A percentile compares a stretch with the other conserved stretches of the same genome.
Evolutionary conservation across 2,113 vertebrate species (phyloP).

Genomic region (Brachyhypopomus occidentalis): DNA sequence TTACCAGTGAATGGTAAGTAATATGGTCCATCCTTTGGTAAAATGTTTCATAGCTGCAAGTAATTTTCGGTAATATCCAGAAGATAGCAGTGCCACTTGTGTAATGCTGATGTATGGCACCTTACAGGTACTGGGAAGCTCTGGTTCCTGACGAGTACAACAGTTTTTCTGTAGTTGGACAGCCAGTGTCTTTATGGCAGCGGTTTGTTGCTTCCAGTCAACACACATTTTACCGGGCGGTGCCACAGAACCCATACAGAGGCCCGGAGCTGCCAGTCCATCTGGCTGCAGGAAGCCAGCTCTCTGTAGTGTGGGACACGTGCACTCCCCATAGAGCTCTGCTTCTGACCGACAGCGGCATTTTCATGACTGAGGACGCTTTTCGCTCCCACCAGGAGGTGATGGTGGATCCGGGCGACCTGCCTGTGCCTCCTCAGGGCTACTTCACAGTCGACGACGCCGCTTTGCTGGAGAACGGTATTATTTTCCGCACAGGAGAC

Average conservation of each 20-base stretch:
- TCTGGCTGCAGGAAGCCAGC: constrained; percentile 3
- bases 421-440: constrained; percentile 18
- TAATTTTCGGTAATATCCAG: not conserved
- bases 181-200: constrained; percentile 14
- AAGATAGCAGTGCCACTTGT: not conserved
- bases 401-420: constrained; percentile 1
- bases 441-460: constrained; percentile 15
- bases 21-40: too few species aligned
- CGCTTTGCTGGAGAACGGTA: constrained; percentile 24
- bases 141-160: not conserved
- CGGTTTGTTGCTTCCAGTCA: constrained; percentile 6
- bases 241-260: not conserved
- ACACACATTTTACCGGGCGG: not conserved
- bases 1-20: too few species aligned
- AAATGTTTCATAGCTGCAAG: not conserved
- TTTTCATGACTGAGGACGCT: too few species aligned
- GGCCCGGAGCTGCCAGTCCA: not conserved
- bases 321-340: constrained; percentile 7
- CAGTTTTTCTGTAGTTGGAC: constrained; percentile 5
- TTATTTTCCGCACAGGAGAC: constrained; percentile 7
- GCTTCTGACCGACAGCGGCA: constrained; percentile 17
- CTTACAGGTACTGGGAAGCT: constrained; percentile 14
- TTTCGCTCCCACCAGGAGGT: constrained; percentile 17
- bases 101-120: not conserved
- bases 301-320: not conserved